Evolutionary conservation across 2,797 vertebrate genomes (phyloP).

Genomic region (Notamacropus eugenii): DNA sequence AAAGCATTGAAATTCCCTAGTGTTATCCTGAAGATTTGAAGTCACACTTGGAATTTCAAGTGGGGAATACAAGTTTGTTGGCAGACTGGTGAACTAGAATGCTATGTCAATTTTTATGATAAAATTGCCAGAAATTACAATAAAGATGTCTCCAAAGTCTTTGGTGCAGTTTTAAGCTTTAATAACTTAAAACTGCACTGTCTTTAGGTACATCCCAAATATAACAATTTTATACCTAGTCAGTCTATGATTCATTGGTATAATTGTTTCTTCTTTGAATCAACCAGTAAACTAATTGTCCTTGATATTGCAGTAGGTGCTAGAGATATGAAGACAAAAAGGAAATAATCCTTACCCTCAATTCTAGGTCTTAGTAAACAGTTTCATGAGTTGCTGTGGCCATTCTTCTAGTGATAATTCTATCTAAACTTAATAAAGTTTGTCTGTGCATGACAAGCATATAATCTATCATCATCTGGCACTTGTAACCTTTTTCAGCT

Average conservation of each 20-base stretch:
- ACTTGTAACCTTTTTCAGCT: background rate
- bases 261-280: background rate
- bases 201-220: background rate
- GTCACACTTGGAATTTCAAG: background rate
- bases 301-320: background rate
- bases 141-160: background rate
- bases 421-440: background rate
- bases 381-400: background rate
- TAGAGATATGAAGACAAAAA: background rate
- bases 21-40: constrained; percentile 4
- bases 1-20: background rate
- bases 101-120: background rate
- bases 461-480: background rate
- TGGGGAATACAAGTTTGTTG: background rate
- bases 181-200: background rate
- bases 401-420: background rate
- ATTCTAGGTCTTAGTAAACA: background rate
- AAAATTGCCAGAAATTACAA: background rate
- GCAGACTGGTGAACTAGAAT: background rate
- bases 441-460: background rate
- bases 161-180: background rate
- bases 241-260: background rate
- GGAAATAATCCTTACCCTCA: background rate
- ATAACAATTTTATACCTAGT: background rate
- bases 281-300: background rate